phyloP scores from a whole-genome alignment of 2,113 vertebrate species.

The Archocentrus centrarchus region DNA sequence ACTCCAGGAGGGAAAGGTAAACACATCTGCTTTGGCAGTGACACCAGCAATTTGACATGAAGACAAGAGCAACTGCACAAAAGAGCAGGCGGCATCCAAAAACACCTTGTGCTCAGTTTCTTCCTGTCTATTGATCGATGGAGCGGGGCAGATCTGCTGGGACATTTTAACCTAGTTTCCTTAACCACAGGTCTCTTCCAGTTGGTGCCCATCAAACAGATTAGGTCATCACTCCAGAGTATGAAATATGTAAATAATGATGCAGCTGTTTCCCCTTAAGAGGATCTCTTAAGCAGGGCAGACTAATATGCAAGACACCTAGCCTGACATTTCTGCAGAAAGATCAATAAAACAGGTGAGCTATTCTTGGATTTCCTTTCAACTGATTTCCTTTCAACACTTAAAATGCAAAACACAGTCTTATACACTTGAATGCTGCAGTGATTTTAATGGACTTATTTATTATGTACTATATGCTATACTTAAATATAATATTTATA shows the following conservation, averaged over 20 bases:
- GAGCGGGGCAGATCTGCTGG: not conserved
- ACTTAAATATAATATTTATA: not conserved
- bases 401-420: slow-evolving; percentile 14
- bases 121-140: slow-evolving; percentile 30
- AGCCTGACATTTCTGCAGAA: slow-evolving; percentile 53
- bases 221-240: not conserved
- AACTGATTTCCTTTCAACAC: not conserved
- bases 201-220: not conserved
- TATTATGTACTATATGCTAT: not conserved
- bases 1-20: slow-evolving; percentile 54
- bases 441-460: not conserved
- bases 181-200: not conserved
- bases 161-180: slow-evolving; percentile 3
- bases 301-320: slow-evolving; percentile 22
- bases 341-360: slow-evolving; percentile 27
- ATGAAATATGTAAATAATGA: not conserved
- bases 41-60: slow-evolving; percentile 24
- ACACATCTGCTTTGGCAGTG: slow-evolving; percentile 55
- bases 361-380: slow-evolving; percentile 9
- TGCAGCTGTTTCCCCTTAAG: slow-evolving; percentile 8
- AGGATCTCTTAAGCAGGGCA: not conserved
- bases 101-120: slow-evolving; percentile 19
- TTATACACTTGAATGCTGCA: not conserved
- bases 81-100: slow-evolving; percentile 23
- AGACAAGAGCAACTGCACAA: slow-evolving; percentile 33